phyloP scores from a whole-genome alignment of 2,797 vertebrate genomes.

The Carapus acus region DNA sequence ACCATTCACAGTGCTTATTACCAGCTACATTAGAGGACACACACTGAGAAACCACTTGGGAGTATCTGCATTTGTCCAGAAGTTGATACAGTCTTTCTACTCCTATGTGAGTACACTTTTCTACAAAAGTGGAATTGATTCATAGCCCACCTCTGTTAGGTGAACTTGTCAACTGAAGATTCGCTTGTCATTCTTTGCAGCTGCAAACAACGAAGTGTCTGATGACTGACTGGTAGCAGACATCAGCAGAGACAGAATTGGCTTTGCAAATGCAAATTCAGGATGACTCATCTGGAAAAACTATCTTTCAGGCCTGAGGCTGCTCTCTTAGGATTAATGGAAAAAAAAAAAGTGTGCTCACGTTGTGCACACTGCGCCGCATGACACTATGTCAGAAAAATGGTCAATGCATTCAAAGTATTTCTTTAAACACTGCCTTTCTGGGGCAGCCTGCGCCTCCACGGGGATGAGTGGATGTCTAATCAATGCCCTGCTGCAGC shows the following conservation, averaged over 20 bases:
- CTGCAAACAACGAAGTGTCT: conserved; percentile 31
- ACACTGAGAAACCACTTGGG: too few relatives aligned
- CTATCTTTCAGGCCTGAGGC: conserved; percentile 25
- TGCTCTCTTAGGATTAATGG: conserved; percentile 27
- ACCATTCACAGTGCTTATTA: too few relatives aligned
- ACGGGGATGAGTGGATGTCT: conserved; percentile 42
- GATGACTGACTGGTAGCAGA: conserved; percentile 23
- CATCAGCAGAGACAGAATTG: conserved; percentile 5
- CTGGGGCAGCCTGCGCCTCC: conserved; percentile 30
- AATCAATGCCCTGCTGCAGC: conserved; percentile 47
- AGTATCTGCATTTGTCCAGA: too few relatives aligned
- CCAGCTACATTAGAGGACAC: too few relatives aligned
- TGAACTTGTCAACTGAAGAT: too few relatives aligned
- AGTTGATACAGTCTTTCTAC: too few relatives aligned
- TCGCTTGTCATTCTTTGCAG: too few relatives aligned
- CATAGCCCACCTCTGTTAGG: too few relatives aligned
- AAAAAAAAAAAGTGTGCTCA: conserved; percentile 5
- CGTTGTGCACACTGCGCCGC: background rate
- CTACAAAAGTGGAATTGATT: too few relatives aligned
- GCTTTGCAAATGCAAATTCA: conserved; percentile 19
- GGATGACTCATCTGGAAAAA: conserved; percentile 35
- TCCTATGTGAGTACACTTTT: too few relatives aligned
- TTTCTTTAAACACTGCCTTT: conserved; percentile 47
- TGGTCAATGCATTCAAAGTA: conserved; percentile 23
- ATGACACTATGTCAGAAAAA: conserved; percentile 4